Evolutionary conservation across 2,113 vertebrate species (phyloP), one percentile per base, ranked within the genome.

Genomic region (Lasiurus cinereus): DNA sequence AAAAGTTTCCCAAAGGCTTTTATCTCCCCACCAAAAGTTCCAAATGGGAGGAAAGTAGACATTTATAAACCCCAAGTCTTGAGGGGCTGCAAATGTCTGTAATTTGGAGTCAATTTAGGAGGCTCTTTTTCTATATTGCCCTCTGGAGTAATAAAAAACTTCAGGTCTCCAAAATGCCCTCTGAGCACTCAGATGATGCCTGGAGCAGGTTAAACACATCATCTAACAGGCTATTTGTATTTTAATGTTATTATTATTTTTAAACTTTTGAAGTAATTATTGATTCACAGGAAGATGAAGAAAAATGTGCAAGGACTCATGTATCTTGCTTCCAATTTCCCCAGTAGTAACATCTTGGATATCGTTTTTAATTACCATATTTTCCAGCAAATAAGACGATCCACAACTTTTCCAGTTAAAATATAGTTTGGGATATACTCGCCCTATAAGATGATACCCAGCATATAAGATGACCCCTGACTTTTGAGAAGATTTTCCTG

Each of bases 21-120:
- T 69, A 48, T 39, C 27, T 69, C 31, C 14, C 6, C 72, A n/a
- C 19, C 11, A 39, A 50, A 91, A 66, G 1, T 70, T 96, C 94
- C 88, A 93, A 91, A 87, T 93, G 80, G 70, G 88, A 95, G 94
- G 79, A 93, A 97, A 95, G 79, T 91, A 95, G 88, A 90, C 69
- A 29, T 94, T 96, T 93, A 84, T 64, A 87, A 96, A 94, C 76
- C 93, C 66, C 72, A 84, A 72, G 84, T 73, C 93, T 92, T 84
- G 59, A 92, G 83, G 72, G 76, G 76, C 70, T 90, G 82, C 92
- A 95, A 95, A 95, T 90, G 90, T 85, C 93, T 93, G 43, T 95
- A 95, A 96, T 96, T 96, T 94, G 62, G 88, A 96, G 84, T 85
- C 46, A 76, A 77, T 92, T 91, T 90, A 64, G 33, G 87, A 94